Evolutionary conservation across 2,888 invertebrate genomes (phyloP).

Genomic region (Heliconius cydno): DNA sequence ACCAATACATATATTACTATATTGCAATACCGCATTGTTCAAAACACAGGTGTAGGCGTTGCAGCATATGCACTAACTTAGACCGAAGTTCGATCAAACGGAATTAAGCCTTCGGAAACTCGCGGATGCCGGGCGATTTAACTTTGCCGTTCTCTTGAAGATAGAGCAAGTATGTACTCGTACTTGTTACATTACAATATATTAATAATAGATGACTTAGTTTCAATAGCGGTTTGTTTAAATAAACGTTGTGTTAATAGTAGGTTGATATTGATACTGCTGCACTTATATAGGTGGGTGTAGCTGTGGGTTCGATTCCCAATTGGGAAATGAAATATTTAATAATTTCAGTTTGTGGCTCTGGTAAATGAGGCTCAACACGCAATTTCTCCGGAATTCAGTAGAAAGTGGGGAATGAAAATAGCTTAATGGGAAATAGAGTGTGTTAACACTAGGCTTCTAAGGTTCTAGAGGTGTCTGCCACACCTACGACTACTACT

Average conservation of each 20-base stretch:
- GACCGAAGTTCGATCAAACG: conserved; percentile 29
- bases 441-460: no score
- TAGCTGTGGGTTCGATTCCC: no score
- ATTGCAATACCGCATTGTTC: background rate
- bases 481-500: no score
- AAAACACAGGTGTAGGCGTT: conserved; percentile 29
- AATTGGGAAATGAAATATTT: no score
- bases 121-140: conserved; percentile 28
- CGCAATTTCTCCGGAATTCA: no score
- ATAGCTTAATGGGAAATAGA: no score
- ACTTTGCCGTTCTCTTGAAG: conserved; percentile 17
- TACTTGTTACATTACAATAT: conserved; percentile 18
- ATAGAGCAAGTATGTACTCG: conserved; percentile 12
- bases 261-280: no score
- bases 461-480: no score
- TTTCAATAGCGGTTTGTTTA: background rate
- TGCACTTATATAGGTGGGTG: no score
- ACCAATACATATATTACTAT: background rate
- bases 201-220: conserved; percentile 7
- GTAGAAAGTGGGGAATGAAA: no score
- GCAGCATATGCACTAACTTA: conserved; percentile 28
- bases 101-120: conserved; percentile 30
- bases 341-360: no score
- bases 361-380: no score
- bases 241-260: background rate